Conservation (phyloP, 1,140 invertebrate genomes). For the Drosophila teissieri region DNA sequence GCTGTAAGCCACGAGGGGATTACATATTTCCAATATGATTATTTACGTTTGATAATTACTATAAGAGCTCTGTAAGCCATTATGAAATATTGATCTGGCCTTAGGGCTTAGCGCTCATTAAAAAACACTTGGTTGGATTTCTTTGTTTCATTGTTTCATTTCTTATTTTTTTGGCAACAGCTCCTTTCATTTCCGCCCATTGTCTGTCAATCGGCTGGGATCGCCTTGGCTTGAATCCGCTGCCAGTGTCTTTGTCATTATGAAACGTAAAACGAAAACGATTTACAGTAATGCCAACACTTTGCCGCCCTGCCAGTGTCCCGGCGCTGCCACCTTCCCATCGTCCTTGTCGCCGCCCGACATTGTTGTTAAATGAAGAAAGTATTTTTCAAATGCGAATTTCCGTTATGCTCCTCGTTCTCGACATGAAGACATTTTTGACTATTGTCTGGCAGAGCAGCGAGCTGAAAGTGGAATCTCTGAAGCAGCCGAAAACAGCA, state of each 20-base stretch:
- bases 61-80: neutral
- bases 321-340: neutral
- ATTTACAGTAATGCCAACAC: constrained; percentile 83
- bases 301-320: constrained; percentile 63
- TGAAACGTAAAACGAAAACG: constrained; percentile 83
- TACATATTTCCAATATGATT: constrained; percentile 21
- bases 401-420: constrained; percentile 79
- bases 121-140: constrained; percentile 24
- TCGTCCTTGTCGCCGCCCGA: constrained; percentile 31
- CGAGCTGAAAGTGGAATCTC: constrained; percentile 37
- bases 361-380: constrained; percentile 83
- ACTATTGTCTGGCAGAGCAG: constrained; percentile 70
- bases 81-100: constrained; percentile 30
- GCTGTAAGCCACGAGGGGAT: constrained; percentile 8
- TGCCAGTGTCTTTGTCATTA: constrained; percentile 65
- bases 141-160: constrained; percentile 11
- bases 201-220: constrained; percentile 61
- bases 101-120: constrained; percentile 20
- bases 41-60: constrained; percentile 26
- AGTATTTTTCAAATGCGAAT: constrained; percentile 83
- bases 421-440: constrained; percentile 81
- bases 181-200: constrained; percentile 48
- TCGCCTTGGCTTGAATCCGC: constrained; percentile 24
- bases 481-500: constrained; percentile 63
- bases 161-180: constrained; percentile 6